Evolutionary conservation across 2,888 invertebrate genomes (phyloP).

Genomic region (Schrankia costaestrigalis): DNA sequence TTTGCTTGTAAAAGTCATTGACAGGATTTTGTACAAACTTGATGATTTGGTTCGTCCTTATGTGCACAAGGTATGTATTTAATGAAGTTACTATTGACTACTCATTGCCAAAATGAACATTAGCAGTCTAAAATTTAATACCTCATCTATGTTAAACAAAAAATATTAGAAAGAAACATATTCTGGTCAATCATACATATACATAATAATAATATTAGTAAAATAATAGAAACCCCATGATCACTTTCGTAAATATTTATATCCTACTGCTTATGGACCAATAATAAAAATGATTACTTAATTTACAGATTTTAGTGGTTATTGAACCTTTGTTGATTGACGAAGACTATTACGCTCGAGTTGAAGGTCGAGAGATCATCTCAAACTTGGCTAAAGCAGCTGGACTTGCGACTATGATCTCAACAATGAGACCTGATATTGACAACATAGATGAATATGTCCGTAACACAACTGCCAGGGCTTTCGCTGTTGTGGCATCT

Average conservation of each 20-base stretch:
- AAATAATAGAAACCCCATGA: too few species aligned
- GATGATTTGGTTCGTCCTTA: conserved; percentile 99
- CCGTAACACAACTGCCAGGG: conserved; percentile 98
- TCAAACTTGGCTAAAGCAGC: conserved; percentile 99
- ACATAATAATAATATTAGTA: too few species aligned
- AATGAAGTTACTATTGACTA: not conserved
- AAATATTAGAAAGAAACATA: too few species aligned
- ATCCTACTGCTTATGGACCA: too few species aligned
- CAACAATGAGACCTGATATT: conserved; percentile 99
- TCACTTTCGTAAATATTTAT: too few species aligned
- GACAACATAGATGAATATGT: conserved; percentile 99
- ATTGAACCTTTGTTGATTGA: conserved; percentile 99
- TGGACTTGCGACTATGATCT: conserved; percentile 99
- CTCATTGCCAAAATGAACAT: too few species aligned
- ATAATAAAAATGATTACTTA: not conserved
- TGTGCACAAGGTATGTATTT: conserved; percentile 91
- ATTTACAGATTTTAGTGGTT: conserved; percentile 93
- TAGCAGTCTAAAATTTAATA: too few species aligned
- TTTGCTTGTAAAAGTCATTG: conserved; percentile 98
- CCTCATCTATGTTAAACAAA: too few species aligned
- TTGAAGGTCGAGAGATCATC: conserved; percentile 99
- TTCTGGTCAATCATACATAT: too few species aligned
- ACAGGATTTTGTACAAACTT: conserved; percentile 97
- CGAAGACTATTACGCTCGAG: conserved; percentile 99
- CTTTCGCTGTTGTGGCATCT: conserved; percentile 99